phyloP scores from a whole-genome alignment of 1,140 invertebrate species.

The Metaphire vulgaris region DNA sequence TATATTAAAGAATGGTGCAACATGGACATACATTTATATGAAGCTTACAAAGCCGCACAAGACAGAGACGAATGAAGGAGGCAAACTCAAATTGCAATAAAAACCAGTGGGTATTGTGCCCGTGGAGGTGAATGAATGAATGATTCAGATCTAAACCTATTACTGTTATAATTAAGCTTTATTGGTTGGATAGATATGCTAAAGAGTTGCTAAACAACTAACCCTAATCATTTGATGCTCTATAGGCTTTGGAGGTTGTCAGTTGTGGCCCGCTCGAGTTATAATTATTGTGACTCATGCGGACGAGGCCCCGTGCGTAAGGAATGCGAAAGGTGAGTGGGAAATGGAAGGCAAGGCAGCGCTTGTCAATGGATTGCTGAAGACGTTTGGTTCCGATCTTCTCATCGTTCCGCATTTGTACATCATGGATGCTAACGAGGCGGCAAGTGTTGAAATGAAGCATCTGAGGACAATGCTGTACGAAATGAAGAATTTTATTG shows the following conservation, averaged over 20 bases:
- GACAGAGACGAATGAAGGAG: too few relatives aligned
- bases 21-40: too few relatives aligned
- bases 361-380: constrained; percentile 54
- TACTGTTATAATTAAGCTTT: too few relatives aligned
- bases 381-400: constrained; percentile 56
- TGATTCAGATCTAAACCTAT: too few relatives aligned
- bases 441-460: constrained; percentile 58
- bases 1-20: too few relatives aligned
- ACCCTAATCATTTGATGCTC: too few relatives aligned
- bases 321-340: constrained; percentile 58
- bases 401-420: constrained; percentile 57
- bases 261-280: constrained; percentile 54
- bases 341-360: constrained; percentile 57
- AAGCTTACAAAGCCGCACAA: too few relatives aligned
- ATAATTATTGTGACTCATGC: constrained; percentile 65
- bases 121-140: too few relatives aligned
- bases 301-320: constrained; percentile 55
- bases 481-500: constrained; percentile 51
- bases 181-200: too few relatives aligned
- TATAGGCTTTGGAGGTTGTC: constrained; percentile 58
- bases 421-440: constrained; percentile 60
- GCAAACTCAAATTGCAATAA: too few relatives aligned
- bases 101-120: too few relatives aligned
- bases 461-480: constrained; percentile 56
- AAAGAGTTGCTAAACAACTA: too few relatives aligned